A percentile compares a stretch with the other conserved stretches of the same genome.
Evolutionary conservation across 64 coral and sea anemone genomes (phyloP).

Genomic region (Stylophora pistillata): DNA sequence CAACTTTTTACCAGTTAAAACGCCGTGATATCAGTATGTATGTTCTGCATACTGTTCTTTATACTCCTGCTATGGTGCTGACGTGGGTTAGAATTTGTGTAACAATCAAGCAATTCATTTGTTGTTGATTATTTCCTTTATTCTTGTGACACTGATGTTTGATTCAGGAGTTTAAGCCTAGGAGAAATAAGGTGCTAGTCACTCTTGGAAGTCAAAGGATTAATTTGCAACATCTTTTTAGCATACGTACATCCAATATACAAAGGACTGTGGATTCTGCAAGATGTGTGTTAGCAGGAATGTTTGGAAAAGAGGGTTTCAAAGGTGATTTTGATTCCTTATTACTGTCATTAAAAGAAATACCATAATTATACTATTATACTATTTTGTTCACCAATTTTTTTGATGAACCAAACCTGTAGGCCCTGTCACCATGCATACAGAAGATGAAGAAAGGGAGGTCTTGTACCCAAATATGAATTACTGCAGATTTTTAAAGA

Average conservation of each 20-base stretch:
- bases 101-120: too few relatives aligned
- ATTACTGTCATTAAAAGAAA: too few relatives aligned
- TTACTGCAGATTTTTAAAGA: constrained; percentile 24
- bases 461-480: constrained; percentile 51
- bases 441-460: constrained; percentile 41
- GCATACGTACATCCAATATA: constrained; percentile 67
- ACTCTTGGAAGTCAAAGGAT: too few relatives aligned
- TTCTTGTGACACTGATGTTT: too few relatives aligned
- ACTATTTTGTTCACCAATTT: neutral
- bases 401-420: neutral
- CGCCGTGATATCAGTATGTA: too few relatives aligned
- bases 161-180: too few relatives aligned
- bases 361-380: neutral
- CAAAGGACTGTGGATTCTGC: constrained; percentile 76
- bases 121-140: too few relatives aligned
- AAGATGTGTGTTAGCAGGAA: constrained; percentile 71
- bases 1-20: too few relatives aligned
- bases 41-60: too few relatives aligned
- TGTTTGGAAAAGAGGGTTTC: constrained; percentile 58
- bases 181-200: too few relatives aligned
- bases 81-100: too few relatives aligned
- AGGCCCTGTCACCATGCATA: constrained; percentile 49
- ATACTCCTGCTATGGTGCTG: too few relatives aligned
- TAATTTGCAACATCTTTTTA: neutral
- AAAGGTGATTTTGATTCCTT: constrained; percentile 23